Base-by-base conservation (phyloP, 2,888 invertebrate species). In the Hemicrepidius hirtus region DNA sequence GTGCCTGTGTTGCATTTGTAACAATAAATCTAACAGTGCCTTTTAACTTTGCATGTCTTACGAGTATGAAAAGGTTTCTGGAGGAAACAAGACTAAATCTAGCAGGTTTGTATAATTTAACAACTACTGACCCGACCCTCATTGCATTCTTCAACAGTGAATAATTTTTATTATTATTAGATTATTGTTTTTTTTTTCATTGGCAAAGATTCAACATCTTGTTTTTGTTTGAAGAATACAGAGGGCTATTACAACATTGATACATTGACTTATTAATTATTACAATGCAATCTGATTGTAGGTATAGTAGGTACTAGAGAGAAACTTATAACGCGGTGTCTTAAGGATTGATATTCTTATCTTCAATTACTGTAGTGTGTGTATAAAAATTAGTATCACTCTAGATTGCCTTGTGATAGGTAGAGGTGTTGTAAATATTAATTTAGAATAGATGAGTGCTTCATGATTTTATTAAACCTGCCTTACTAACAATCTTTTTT, bases 51-150 rank as follows among this genome's bases (percentile, higher is more conserved):
- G 91, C 91, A 91, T 91, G 91, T 90, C 91, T 90, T 91, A 91
- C 91, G 91, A 91, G 90, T 90, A 88, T 88, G 91, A 91, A 90
- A 88, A 90, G 87, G 88, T 89, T 85, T 87, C 90, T 86, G 91
- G 90, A 89, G 91, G 91, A 87, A 90, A 90, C 84, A 84, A 83
- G 76, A 84, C 85, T 85, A 90, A 90, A 77, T 83, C 90, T 75
- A 89, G 89, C 83, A 89, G 90, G 86, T 85, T 82, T 80, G 84
- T 84, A 84, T 78, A 40, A n/a, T 64, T 55, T 40, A 41, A 70
- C 57, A 57, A 35, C 32, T 21, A 64, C 44, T 41, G 66, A 53
- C 40, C 40, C 60, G 59, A 59, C 37, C 20, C 37, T 40, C 13
- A 12, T 10, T 37, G 18, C 57, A 37, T 37, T 57, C 13, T 21